Conservation (phyloP, 2,113 vertebrate genomes). For the Myodes glareolus region DNA sequence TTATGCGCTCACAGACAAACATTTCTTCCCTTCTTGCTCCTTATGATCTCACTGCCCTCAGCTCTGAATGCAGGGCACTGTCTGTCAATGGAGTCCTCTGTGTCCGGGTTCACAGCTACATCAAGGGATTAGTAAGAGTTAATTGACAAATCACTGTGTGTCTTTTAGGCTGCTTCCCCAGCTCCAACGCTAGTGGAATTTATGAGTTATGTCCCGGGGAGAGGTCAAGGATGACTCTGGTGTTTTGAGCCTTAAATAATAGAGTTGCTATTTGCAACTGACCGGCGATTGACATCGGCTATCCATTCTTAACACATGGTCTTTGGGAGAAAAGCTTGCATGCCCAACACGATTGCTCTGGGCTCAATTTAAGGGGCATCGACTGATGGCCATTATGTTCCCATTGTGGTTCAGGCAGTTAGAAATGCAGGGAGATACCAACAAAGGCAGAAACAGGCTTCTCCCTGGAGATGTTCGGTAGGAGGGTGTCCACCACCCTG, state of each 20-base stretch:
- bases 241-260: slow-evolving; percentile 40
- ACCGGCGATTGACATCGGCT: not conserved
- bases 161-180: not conserved
- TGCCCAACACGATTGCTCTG: not conserved
- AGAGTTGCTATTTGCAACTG: slow-evolving; percentile 53
- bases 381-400: not conserved
- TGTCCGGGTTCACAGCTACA: not conserved
- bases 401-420: not conserved
- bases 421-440: not conserved
- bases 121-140: slow-evolving; percentile 25
- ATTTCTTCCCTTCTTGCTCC: slow-evolving; percentile 40
- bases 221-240: slow-evolving; percentile 47
- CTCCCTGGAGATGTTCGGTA: not conserved
- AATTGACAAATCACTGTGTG: not conserved
- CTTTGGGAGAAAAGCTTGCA: slow-evolving; percentile 9
- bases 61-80: not conserved
- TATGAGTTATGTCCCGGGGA: slow-evolving; percentile 34
- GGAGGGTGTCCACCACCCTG: not conserved
- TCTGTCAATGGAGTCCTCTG: not conserved
- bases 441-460: not conserved
- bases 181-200: not conserved
- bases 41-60: not conserved
- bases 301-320: not conserved
- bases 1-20: slow-evolving; percentile 49
- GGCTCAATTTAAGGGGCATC: not conserved